phyloP scores from a whole-genome alignment of 2,888 invertebrate genomes.

The Temnothorax rugatulus region DNA sequence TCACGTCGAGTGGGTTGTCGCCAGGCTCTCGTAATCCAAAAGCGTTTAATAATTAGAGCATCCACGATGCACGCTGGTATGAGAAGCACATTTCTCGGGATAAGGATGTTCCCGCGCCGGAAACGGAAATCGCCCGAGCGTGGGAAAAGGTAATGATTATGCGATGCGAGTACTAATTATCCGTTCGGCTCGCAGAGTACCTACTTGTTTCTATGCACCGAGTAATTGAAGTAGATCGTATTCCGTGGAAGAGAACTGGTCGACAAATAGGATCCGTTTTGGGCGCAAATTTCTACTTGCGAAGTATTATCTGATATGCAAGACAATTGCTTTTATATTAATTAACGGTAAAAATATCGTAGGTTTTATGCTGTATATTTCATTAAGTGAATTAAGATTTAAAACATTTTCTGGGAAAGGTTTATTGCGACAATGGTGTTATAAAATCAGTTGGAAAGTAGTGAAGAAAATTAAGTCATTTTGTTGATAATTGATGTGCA shows the following conservation, averaged over 20 bases:
- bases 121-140: slow-evolving; percentile 58
- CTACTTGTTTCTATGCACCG: neutral
- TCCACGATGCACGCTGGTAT: slow-evolving; percentile 82
- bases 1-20: neutral
- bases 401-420: neutral
- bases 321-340: slow-evolving; percentile 15
- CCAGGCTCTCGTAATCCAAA: slow-evolving; percentile 12
- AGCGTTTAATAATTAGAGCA: slow-evolving; percentile 55
- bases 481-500: no score
- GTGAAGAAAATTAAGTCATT: neutral
- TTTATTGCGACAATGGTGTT: neutral
- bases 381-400: neutral
- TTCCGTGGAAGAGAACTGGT: neutral
- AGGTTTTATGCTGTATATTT: neutral
- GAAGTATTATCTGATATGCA: neutral
- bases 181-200: neutral
- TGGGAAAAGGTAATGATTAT: slow-evolving; percentile 66
- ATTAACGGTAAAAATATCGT: neutral
- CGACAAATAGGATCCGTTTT: neutral
- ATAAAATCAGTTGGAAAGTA: neutral
- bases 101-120: slow-evolving; percentile 68
- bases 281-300: neutral
- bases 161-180: slow-evolving; percentile 31
- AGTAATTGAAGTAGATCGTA: neutral
- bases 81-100: slow-evolving; percentile 81